Evolutionary conservation across 2,797 vertebrate genomes (phyloP).

Genomic region (Helostoma temminkii): DNA sequence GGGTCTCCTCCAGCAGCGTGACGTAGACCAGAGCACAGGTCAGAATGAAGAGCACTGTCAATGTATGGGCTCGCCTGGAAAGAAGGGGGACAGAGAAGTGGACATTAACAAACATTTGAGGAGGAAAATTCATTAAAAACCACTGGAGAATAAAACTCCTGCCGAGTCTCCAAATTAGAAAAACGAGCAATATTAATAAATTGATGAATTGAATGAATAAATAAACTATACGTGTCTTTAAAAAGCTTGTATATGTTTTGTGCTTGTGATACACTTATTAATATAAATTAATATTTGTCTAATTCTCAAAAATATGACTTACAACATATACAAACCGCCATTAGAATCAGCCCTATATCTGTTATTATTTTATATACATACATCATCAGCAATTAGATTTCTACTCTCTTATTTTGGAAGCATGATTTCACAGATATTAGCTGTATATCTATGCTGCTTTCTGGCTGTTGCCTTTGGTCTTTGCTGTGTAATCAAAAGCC

Average conservation of each 20-base stretch:
- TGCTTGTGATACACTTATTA: too few relatives aligned
- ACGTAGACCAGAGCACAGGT: slow-evolving; percentile 96
- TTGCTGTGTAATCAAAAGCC: too few relatives aligned
- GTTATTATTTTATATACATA: background rate
- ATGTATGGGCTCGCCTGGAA: slow-evolving; percentile 94
- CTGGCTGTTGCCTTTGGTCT: too few relatives aligned
- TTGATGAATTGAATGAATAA: too few relatives aligned
- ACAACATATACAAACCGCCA: too few relatives aligned
- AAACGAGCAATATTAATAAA: background rate
- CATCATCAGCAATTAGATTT: too few relatives aligned
- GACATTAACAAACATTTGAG: slow-evolving; percentile 11
- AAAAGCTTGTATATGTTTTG: background rate
- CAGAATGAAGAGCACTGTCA: slow-evolving; percentile 96
- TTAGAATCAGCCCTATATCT: background rate
- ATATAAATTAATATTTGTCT: background rate
- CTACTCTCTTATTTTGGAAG: too few relatives aligned
- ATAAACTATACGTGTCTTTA: background rate
- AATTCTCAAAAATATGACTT: slow-evolving; percentile 7
- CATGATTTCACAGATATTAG: too few relatives aligned
- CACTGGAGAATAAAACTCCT: background rate
- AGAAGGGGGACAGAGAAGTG: background rate
- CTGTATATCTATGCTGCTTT: too few relatives aligned
- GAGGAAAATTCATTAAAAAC: slow-evolving; percentile 12
- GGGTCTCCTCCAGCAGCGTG: slow-evolving; percentile 96
- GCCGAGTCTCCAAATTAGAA: background rate